A percentile compares a stretch with the other conserved stretches of the same genome.
These are phyloP conservation scores for Berghia stephanieae DNA, from an alignment of 1,140 invertebrate genomes.

Conservation along the genomic window DNA sequence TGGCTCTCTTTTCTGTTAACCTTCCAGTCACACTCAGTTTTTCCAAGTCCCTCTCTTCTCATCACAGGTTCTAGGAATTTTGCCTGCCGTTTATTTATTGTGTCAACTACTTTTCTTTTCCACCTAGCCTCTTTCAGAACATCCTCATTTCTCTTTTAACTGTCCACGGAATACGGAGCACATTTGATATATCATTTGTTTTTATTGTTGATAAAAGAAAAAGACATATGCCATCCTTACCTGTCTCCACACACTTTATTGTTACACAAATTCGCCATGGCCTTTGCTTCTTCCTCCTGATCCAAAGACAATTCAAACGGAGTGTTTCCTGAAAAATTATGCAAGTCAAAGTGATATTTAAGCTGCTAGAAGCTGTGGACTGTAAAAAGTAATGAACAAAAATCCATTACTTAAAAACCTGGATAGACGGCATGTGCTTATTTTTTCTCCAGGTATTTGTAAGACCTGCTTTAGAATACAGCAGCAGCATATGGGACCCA, in stretches of 20 bases:
- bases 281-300: slow-evolving; percentile 5
- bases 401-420: too few relatives aligned
- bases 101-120: neutral
- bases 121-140: neutral
- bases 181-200: neutral
- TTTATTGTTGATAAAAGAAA: neutral
- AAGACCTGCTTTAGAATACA: too few relatives aligned
- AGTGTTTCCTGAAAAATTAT: neutral
- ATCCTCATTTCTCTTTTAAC: neutral
- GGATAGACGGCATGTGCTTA: too few relatives aligned
- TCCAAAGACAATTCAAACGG: slow-evolving; percentile 28
- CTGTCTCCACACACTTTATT: slow-evolving; percentile 85
- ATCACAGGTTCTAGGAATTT: too few relatives aligned
- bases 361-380: neutral
- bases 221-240: slow-evolving; percentile 34
- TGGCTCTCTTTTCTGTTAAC: too few relatives aligned
- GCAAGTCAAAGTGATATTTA: neutral
- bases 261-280: slow-evolving; percentile 42
- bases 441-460: too few relatives aligned
- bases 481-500: too few relatives aligned
- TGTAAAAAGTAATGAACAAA: neutral
- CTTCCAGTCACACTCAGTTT: too few relatives aligned
- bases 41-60: too few relatives aligned
- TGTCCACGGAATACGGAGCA: neutral
- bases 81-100: too few relatives aligned